Conservation (phyloP, 2,797 vertebrate genomes). For the Sebastes aleutianus region DNA sequence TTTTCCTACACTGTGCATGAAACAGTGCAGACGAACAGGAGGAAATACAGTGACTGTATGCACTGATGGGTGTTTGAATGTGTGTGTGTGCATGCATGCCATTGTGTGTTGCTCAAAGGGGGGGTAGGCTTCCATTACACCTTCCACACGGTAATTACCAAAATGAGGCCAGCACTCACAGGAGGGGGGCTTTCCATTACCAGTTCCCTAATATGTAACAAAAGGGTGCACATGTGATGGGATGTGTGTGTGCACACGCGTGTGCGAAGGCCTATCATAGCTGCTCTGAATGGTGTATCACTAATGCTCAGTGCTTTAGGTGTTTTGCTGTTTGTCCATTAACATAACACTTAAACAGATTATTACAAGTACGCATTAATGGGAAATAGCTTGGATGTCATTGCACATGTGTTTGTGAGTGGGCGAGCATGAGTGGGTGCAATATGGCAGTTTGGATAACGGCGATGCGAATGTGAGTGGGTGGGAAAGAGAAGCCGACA, state of each 20-base stretch:
- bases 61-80: slow-evolving; percentile 3
- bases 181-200: slow-evolving; percentile 60
- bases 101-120: slow-evolving; percentile 39
- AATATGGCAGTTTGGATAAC: slow-evolving; percentile 25
- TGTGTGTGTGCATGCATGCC: slow-evolving; percentile 10
- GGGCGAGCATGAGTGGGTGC: slow-evolving; percentile 20
- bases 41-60: background rate
- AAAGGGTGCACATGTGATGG: slow-evolving; percentile 12
- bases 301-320: slow-evolving; percentile 14
- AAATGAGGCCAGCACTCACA: slow-evolving; percentile 55
- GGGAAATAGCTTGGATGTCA: slow-evolving; percentile 33
- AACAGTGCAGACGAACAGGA: slow-evolving; percentile 1
- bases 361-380: slow-evolving; percentile 49
- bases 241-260: background rate
- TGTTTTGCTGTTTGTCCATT: slow-evolving; percentile 54
- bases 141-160: slow-evolving; percentile 63
- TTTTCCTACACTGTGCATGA: background rate
- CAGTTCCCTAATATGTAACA: slow-evolving; percentile 36
- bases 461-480: slow-evolving; percentile 33
- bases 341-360: slow-evolving; percentile 54
- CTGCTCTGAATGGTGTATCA: slow-evolving; percentile 17
- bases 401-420: background rate
- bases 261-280: slow-evolving; percentile 1
- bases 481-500: slow-evolving; percentile 33
- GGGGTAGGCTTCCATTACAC: slow-evolving; percentile 57